These are phyloP conservation scores for Caenorhabditis brenneri DNA, from an alignment of 1,140 invertebrate genomes.

Conservation along the genomic window DNA sequence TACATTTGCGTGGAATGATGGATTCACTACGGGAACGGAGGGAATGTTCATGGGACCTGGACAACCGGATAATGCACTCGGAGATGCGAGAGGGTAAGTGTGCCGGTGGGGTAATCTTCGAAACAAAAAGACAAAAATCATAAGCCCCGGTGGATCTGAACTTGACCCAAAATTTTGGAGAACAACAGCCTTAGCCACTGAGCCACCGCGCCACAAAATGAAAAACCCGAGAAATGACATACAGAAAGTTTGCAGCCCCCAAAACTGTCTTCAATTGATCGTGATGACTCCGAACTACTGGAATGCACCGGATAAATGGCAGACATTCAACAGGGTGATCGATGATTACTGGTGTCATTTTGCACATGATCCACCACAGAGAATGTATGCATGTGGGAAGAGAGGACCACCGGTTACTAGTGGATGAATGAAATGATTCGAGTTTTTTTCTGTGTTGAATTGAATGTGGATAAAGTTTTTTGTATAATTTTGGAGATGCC, in stretches of 20 bases:
- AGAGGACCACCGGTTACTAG: background rate
- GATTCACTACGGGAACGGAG: background rate
- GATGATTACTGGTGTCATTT: background rate
- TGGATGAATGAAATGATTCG: no score
- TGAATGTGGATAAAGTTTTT: no score
- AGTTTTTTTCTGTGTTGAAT: no score
- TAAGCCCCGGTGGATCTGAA: no score
- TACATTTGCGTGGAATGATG: background rate
- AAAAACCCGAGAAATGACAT: no score
- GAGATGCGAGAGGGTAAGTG: background rate
- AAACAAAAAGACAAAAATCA: no score
- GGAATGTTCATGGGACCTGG: background rate
- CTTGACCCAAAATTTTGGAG: no score
- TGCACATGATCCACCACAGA: background rate
- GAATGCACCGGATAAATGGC: background rate
- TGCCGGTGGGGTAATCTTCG: no score
- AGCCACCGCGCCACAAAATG: no score
- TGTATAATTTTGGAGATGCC: no score
- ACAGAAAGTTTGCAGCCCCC: background rate
- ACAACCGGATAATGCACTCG: background rate
- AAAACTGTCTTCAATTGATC: background rate
- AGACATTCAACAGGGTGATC: background rate
- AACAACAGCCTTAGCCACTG: no score
- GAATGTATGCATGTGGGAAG: background rate
- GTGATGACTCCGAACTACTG: background rate